These are phyloP conservation scores for Zonitis immaculata DNA, from an alignment of 2,888 invertebrate genomes.

Conservation along the genomic window DNA sequence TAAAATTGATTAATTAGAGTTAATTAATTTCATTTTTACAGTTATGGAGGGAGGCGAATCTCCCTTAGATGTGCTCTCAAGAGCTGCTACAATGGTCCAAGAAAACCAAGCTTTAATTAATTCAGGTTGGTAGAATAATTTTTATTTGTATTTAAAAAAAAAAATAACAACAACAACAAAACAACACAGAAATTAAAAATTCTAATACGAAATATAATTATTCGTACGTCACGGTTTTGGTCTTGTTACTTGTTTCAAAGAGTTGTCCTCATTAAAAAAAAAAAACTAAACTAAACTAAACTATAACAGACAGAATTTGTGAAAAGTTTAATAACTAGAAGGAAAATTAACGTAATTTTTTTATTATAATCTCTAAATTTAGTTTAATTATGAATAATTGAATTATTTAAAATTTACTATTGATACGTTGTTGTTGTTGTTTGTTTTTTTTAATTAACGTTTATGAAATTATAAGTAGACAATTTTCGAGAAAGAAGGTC, in stretches of 20 bases:
- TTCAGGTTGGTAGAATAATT: constrained; percentile 55
- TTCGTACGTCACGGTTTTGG: constrained; percentile 6
- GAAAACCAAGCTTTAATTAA: constrained; percentile 53
- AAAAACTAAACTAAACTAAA: too few species aligned
- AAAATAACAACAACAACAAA: too few species aligned
- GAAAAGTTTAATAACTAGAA: not conserved
- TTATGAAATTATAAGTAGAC: not conserved
- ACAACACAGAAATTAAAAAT: too few species aligned
- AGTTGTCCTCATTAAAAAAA: constrained; percentile 2
- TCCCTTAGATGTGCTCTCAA: constrained; percentile 79
- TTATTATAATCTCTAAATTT: too few species aligned
- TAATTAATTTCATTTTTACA: too few species aligned
- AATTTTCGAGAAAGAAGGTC: not conserved
- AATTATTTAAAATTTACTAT: too few species aligned
- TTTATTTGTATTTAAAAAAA: not conserved
- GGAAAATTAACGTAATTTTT: too few species aligned
- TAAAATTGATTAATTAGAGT: too few species aligned
- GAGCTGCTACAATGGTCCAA: constrained; percentile 86
- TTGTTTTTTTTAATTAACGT: not conserved
- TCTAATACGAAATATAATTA: constrained; percentile 7
- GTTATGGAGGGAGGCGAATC: constrained; percentile 72
- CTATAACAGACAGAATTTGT: not conserved
- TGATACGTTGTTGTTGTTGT: too few species aligned
- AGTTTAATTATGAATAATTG: too few species aligned
- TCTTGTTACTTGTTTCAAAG: constrained; percentile 3